These are phyloP conservation scores for Drosophila mettleri DNA, from an alignment of 2,888 invertebrate genomes.

Conservation along the genomic window DNA sequence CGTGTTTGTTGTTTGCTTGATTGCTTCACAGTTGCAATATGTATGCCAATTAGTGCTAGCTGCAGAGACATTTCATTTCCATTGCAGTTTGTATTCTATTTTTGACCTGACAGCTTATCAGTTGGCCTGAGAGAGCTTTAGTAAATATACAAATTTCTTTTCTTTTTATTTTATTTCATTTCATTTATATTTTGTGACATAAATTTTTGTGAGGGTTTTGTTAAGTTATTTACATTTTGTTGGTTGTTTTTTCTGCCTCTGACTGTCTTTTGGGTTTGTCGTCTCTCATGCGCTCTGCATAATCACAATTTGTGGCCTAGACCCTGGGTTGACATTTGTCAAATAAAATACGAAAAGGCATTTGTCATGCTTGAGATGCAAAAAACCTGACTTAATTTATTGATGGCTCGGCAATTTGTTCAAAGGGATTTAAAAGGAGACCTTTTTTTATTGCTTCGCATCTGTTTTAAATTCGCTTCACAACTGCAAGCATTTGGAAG, in stretches of 20 bases:
- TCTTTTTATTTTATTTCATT: slow-evolving; percentile 28
- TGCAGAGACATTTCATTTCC: slow-evolving; percentile 25
- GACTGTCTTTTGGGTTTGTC: not conserved
- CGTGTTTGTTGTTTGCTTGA: slow-evolving; percentile 14
- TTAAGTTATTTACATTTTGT: slow-evolving; percentile 4
- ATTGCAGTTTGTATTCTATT: slow-evolving; percentile 31
- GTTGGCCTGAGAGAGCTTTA: slow-evolving; percentile 15
- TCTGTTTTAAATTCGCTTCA: not conserved
- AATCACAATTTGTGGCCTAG: slow-evolving; percentile 44
- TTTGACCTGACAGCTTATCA: slow-evolving; percentile 29
- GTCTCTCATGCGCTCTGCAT: slow-evolving; percentile 24
- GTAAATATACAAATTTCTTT: slow-evolving; percentile 30
- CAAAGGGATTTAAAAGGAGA: slow-evolving; percentile 10
- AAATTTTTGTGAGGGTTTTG: slow-evolving; percentile 18
- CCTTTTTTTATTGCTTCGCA: not conserved
- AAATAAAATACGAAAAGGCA: slow-evolving; percentile 37
- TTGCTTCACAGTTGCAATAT: slow-evolving; percentile 36
- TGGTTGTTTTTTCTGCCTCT: not conserved
- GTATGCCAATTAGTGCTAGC: slow-evolving; percentile 57
- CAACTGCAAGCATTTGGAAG: not conserved
- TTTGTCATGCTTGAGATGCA: slow-evolving; percentile 32
- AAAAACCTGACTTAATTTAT: slow-evolving; percentile 38
- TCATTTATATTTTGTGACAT: slow-evolving; percentile 35
- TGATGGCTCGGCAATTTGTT: slow-evolving; percentile 31
- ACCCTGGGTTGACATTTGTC: slow-evolving; percentile 30